Base-by-base conservation (phyloP, 2,797 vertebrate species). In the Acanthopagrus latus region DNA sequence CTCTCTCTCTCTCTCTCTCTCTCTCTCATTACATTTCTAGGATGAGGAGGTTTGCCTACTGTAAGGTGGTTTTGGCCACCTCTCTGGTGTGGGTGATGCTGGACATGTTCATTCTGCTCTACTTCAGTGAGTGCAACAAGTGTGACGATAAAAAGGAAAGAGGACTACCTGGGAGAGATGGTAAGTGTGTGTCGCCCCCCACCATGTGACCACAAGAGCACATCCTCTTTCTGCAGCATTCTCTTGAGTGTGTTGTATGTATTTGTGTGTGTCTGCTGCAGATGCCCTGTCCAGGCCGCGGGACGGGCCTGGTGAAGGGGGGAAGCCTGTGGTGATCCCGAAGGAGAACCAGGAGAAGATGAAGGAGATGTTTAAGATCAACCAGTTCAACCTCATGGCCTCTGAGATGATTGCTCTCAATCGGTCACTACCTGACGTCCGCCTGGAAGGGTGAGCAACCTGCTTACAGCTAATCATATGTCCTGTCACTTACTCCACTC, bases 291-390 rank as follows among this genome's bases (percentile, higher is more conserved):
- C 92, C 74, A 97, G 96, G 90, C 95, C 96, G 63, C 96, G 98
- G 76, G 98, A 99, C 78, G 98, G 98, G 66, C 98, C 98, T 6
- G 98, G 98, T 72, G 98, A 99, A 92, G 98, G 98, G 91, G 98
- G 98, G 25, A 99, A 99, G 82, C 97, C 98, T 68, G 98, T 99
- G 71, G 96, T 98, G 86, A 98, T 99, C 92, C 95, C 97, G 7
- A 99, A 99, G 92, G 98, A 99, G 58, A 96, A 98, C 86, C 97
- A 99, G 93, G 98, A 99, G 88, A 98, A 97, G 93, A 99, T 99
- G 98, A 99, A 98, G 94, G 98, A 99, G 91, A 97, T 98, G 97
- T 99, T 99, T 93, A 99, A 99, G 96, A 98, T 99, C 92, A 99
- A 99, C 94, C 98, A 99, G 88, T 99, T 99, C 95, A 99, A 99